Base-by-base conservation (phyloP, 2,797 vertebrate genomes). In the Lateolabrax maculatus region DNA sequence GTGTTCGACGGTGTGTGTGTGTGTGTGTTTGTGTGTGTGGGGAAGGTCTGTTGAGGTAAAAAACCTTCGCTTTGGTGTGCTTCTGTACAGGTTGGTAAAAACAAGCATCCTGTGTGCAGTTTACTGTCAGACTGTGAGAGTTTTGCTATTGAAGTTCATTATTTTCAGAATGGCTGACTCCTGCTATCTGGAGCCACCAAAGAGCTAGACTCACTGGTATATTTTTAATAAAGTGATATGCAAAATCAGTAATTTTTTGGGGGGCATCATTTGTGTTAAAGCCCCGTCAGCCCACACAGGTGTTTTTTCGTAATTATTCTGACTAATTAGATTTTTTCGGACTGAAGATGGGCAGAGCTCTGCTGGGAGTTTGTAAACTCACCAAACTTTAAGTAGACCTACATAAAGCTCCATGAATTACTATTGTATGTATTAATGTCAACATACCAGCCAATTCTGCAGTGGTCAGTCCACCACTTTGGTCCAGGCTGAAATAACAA, bases 211-310 rank as follows among this genome's bases (percentile, higher is more conserved):
- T 75, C 55, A 37, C 34, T 36, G 21, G 69, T 41, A 48, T 48
- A 55, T 1, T 53, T 79, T 85, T 74, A 84, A 83, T 83, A 66
- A 84, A 79, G 69, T 52, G 27, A 74, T 74, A 25, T 74, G 76
- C 76, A 77, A 70, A 77, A 78, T 80, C 37, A 71, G 46, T 70
- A n/a, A 55, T 34, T 79, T 31, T 74, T 34, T 63, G 29, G 19
- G 36, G 19, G 19, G n/a, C 52, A 68, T 41, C 27, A 74, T 65
- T 68, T 60, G 70, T 37, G 52, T 75, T 78, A 44, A 73, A 49
- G 75, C 18, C 34, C 62, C 56, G 72, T 79, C 79, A 60, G 21
- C 78, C 75, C 69, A 72, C 52, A 66, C 52, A 81, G 52, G 66
- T 71, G 68, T 62, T 71, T 79, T 64, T n/a, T n/a, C n/a, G n/a